These are phyloP conservation scores for Xanthorhoe designata DNA, from an alignment of 2,888 invertebrate genomes.

Conservation along the genomic window DNA sequence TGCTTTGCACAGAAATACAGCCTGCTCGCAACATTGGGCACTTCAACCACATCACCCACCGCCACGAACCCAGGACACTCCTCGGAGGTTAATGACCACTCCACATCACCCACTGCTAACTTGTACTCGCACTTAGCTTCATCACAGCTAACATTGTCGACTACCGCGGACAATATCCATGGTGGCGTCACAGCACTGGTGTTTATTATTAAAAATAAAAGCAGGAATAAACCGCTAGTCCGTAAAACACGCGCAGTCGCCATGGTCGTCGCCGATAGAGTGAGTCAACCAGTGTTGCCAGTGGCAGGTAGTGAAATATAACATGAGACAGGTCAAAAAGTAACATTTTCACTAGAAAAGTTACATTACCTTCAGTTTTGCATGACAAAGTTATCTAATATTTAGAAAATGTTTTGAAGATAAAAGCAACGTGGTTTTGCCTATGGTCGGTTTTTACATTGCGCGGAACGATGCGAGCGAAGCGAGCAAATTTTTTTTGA, in stretches of 20 bases:
- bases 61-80: slow-evolving; percentile 56
- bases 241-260: slow-evolving; percentile 64
- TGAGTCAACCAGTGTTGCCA: too few relatives aligned
- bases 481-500: too few relatives aligned
- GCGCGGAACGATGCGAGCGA: too few relatives aligned
- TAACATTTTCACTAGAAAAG: too few relatives aligned
- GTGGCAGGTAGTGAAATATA: too few relatives aligned
- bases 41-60: slow-evolving; percentile 53
- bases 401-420: too few relatives aligned
- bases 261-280: slow-evolving; percentile 54
- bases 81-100: slow-evolving; percentile 71
- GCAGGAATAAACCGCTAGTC: slow-evolving; percentile 78
- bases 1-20: slow-evolving; percentile 72
- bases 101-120: slow-evolving; percentile 64
- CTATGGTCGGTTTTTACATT: too few relatives aligned
- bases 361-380: too few relatives aligned
- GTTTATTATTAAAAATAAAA: slow-evolving; percentile 75
- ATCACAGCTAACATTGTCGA: slow-evolving; percentile 63
- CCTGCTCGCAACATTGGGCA: slow-evolving; percentile 56
- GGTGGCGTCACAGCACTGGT: slow-evolving; percentile 67
- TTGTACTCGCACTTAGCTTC: slow-evolving; percentile 66
- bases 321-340: too few relatives aligned
- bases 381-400: too few relatives aligned
- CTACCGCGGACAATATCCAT: slow-evolving; percentile 75
- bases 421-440: too few relatives aligned